Evolutionary conservation across 2,888 invertebrate species (phyloP), one percentile per base, ranked within the genome.

Genomic region (Andrena trimmerana): DNA sequence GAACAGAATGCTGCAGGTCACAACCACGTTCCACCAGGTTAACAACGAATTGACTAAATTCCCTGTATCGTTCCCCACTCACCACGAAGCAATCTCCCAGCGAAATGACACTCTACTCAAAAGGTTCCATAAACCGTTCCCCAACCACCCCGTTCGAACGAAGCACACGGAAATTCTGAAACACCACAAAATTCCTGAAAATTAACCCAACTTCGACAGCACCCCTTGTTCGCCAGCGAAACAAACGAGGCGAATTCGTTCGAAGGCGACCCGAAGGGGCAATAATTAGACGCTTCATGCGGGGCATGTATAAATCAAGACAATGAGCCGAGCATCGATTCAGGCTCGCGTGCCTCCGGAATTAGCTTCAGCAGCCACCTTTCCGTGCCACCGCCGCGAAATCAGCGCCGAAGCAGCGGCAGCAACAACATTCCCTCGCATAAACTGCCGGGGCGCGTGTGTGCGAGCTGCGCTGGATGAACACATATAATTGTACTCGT

Each of bases 321-420:
- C 88, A 90, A 83, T 80, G 79, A 86, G 78, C 83, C 86, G 80
- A 77, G 85, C 87, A 88, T 87, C 88, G 89, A 90, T 88, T 90
- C 79, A 36, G 75, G 77, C 71, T 89, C 79, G 90, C 90, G 89
- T 89, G 89, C 76, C 70, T 79, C 81, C 73, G 74, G 80, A 87
- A 90, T 90, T 90, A 90, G 83, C 85, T 59, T 20, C 66, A 67
- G 70, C 80, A 72, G 81, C 76, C 70, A 81, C 73, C 83, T 79
- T 83, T 83, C 78, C 84, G 84, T 85, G 83, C 83, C 29, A 50
- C 59, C 16, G 36, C 54, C 48, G 54, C n/a, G 72, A 71, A 72
- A 76, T 81, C 83, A 60, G 63, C 67, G 60, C 54, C 13, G 62
- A 7, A 24, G 16, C 57, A 7, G 48, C 60, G 16, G 54, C 54